Percentiles rank a stretch among this genome's conserved stretches.
Evolutionary conservation across 2,113 vertebrate genomes (phyloP).

Genomic region (Neodontobutis hainanensis): DNA sequence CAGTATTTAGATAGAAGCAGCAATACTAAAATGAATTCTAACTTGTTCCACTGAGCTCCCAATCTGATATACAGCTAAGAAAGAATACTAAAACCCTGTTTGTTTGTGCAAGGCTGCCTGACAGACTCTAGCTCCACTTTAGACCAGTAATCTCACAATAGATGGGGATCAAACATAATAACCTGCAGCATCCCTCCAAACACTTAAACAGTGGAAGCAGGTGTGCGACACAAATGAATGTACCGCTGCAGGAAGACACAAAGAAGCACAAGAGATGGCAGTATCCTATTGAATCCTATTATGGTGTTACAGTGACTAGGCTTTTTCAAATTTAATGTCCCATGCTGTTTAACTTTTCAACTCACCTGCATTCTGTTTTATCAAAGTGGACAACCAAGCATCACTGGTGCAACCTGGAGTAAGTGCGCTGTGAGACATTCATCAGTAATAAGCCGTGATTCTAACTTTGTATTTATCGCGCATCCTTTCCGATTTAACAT

Average conservation of each 20-base stretch:
- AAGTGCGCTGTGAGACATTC: not conserved
- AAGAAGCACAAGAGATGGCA: too few relatives aligned
- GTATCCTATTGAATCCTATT: too few relatives aligned
- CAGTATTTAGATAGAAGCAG: too few relatives aligned
- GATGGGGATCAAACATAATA: conserved; percentile 41
- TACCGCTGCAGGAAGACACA: too few relatives aligned
- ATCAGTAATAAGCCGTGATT: conserved; percentile 11
- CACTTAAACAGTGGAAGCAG: not conserved
- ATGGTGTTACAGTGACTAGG: too few relatives aligned
- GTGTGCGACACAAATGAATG: too few relatives aligned
- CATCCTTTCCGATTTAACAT: conserved; percentile 35
- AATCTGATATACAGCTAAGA: too few relatives aligned
- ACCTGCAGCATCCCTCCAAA: conserved; percentile 30
- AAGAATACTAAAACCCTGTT: not conserved
- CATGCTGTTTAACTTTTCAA: too few relatives aligned
- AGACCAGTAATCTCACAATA: conserved; percentile 30
- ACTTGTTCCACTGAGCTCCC: too few relatives aligned
- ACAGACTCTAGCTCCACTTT: conserved; percentile 34
- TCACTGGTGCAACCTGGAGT: not conserved
- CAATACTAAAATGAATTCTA: too few relatives aligned
- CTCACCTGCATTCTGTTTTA: not conserved
- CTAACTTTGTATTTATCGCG: conserved; percentile 27
- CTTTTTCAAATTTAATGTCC: too few relatives aligned
- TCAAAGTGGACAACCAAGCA: not conserved
- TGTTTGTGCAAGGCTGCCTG: conserved; percentile 21